Evolutionary conservation across 2,113 vertebrate genomes (phyloP).

Genomic region (Corapipo altera): DNA sequence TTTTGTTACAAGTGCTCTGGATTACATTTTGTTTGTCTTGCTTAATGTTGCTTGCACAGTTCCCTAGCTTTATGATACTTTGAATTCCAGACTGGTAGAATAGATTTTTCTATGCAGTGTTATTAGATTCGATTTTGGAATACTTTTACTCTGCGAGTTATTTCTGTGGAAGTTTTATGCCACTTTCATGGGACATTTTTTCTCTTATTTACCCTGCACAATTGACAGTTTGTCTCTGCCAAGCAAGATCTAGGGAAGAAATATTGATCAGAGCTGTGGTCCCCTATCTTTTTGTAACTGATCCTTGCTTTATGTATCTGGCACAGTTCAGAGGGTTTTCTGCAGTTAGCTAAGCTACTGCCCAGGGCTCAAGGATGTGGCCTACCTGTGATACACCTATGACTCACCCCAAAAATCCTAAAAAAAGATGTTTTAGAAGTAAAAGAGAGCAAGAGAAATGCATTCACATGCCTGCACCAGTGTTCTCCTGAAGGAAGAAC

Average conservation of each 20-base stretch:
- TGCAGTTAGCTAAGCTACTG: background rate
- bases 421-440: background rate
- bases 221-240: background rate
- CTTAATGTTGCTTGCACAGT: constrained; percentile 62
- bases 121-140: constrained; percentile 77
- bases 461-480: background rate
- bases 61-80: constrained; percentile 65
- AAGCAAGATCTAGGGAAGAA: background rate
- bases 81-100: constrained; percentile 64
- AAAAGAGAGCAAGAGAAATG: background rate
- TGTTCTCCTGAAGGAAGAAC: background rate
- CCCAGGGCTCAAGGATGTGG: accelerated
- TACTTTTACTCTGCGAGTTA: constrained; percentile 62
- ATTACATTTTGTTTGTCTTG: constrained; percentile 58
- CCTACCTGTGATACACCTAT: background rate
- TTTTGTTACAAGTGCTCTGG: constrained; percentile 54
- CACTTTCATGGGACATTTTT: constrained; percentile 46
- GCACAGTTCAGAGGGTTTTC: background rate
- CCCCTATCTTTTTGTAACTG: background rate
- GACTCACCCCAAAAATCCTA: background rate
- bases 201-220: constrained; percentile 35
- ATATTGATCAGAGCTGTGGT: background rate
- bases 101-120: constrained; percentile 69
- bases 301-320: background rate
- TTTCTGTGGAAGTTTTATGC: constrained; percentile 52